These are phyloP conservation scores for Sciurus niger DNA, from an alignment of 2,113 vertebrate species.

Conservation along the genomic window DNA sequence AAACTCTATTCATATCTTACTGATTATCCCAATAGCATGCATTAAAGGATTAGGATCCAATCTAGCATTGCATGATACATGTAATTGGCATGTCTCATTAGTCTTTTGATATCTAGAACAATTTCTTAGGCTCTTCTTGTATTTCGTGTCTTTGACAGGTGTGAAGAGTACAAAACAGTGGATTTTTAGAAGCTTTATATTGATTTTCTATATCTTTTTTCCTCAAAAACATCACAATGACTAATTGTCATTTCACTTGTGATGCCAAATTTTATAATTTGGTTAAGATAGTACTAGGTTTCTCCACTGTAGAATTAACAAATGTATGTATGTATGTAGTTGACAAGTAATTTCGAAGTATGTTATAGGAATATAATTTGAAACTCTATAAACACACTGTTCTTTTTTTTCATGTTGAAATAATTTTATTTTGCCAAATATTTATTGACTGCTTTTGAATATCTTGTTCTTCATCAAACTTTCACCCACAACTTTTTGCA, in stretches of 20 bases:
- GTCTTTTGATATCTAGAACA: background rate
- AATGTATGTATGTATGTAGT: background rate
- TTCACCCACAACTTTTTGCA: background rate
- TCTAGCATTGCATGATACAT: background rate
- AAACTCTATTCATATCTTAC: background rate
- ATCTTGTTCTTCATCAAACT: background rate
- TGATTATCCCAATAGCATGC: background rate
- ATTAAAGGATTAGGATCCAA: background rate
- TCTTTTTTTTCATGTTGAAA: background rate
- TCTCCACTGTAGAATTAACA: background rate
- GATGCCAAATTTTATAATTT: background rate
- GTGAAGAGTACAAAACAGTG: background rate
- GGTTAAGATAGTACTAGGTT: background rate
- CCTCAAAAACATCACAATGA: background rate
- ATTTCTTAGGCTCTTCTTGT: background rate
- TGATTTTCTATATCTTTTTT: background rate
- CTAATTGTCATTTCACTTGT: background rate
- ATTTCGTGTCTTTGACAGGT: background rate
- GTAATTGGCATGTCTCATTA: background rate
- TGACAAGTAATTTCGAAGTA: background rate
- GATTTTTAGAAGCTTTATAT: background rate
- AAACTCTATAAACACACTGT: background rate
- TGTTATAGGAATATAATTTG: conserved; percentile 1
- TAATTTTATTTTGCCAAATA: too few species aligned
- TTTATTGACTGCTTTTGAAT: too few species aligned